phyloP scores from a whole-genome alignment of 1,140 invertebrate genomes.

The Cyclina sinensis region DNA sequence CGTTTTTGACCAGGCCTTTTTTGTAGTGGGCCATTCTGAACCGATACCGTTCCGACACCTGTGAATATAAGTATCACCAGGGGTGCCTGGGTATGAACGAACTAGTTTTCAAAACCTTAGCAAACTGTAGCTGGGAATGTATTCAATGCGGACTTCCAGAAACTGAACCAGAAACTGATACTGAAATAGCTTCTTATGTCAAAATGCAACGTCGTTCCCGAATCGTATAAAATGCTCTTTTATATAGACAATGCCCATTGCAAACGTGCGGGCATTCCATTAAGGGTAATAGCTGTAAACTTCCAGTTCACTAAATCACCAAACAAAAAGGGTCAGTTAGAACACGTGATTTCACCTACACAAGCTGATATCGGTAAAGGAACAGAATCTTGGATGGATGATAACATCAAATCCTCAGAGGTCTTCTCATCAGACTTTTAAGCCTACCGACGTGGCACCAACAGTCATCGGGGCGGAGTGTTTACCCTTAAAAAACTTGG shows the following conservation, averaged over 20 bases:
- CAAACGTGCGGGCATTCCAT: background rate
- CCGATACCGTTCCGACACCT: constrained; percentile 32
- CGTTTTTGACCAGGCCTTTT: too few species aligned
- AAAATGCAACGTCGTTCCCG: too few species aligned
- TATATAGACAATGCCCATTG: too few species aligned
- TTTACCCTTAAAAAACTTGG: background rate
- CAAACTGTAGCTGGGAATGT: constrained; percentile 40
- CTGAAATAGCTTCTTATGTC: too few species aligned
- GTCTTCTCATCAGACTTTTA: constrained; percentile 28
- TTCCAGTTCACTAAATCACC: too few species aligned
- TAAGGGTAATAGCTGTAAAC: constrained; percentile 29
- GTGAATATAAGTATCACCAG: constrained; percentile 34
- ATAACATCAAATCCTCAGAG: constrained; percentile 19
- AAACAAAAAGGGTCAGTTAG: constrained; percentile 2
- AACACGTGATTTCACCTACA: constrained; percentile 10
- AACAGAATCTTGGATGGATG: constrained; percentile 46
- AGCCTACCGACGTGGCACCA: background rate
- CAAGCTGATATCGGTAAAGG: constrained; percentile 39
- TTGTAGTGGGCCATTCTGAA: too few species aligned
- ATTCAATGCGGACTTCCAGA: constrained; percentile 27
- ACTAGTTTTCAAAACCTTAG: background rate
- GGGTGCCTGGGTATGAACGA: constrained; percentile 34
- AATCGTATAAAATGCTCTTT: too few species aligned
- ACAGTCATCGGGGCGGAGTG: background rate
- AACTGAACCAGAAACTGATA: too few species aligned